Evolutionary conservation across 2,113 vertebrate genomes (phyloP).

Genomic region (Cyanistes caeruleus): DNA sequence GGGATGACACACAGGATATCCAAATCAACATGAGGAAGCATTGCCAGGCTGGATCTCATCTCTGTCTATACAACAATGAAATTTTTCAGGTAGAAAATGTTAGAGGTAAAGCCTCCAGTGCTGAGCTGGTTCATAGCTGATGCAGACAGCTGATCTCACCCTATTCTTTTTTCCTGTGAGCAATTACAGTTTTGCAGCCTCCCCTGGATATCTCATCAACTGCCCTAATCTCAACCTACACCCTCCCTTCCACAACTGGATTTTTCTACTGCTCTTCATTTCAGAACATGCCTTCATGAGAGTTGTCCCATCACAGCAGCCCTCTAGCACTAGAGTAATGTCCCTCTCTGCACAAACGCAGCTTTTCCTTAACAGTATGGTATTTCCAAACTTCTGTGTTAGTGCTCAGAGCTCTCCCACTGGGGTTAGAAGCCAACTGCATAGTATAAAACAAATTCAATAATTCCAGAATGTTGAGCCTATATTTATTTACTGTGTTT

Average conservation of each 20-base stretch:
- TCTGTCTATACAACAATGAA: background rate
- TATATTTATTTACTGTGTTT: background rate
- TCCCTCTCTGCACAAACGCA: background rate
- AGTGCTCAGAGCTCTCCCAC: background rate
- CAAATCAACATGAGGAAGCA: background rate
- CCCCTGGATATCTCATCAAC: background rate
- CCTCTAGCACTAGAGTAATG: background rate
- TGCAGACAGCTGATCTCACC: background rate
- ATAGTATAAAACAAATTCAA: accelerated
- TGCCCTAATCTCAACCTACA: background rate
- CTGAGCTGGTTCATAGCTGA: background rate
- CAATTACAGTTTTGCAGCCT: background rate
- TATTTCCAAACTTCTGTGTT: background rate
- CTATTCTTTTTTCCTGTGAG: background rate
- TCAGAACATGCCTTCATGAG: background rate
- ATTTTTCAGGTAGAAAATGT: background rate
- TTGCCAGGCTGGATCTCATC: background rate
- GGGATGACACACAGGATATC: constrained; percentile 53
- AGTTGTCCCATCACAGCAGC: background rate
- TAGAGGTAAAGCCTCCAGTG: background rate
- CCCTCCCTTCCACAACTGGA: background rate
- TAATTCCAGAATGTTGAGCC: background rate
- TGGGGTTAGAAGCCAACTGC: background rate
- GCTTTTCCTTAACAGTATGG: background rate
- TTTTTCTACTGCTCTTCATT: background rate